Base-by-base conservation (phyloP, 2,113 vertebrate genomes). In the Merops nubicus region DNA sequence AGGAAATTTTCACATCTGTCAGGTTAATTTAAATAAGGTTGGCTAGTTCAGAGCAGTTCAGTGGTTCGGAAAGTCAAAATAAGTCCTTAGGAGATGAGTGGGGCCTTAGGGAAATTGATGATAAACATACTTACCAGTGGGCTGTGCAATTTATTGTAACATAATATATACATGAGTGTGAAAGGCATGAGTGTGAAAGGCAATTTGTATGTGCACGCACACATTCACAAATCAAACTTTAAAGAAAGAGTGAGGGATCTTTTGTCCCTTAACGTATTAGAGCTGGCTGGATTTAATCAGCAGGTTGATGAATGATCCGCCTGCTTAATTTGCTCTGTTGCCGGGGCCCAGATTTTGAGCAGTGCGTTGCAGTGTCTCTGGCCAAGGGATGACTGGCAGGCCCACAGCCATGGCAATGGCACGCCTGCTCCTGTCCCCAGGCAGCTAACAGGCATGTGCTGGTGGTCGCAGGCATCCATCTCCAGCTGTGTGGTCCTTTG, bases 41-140 rank as follows among this genome's bases (percentile, higher is more conserved):
- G 81, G 74, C 88, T 94, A 87, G 69, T 88, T 88, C 79, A 83
- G 86, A 96, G 68, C 85, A 74, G 82, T 85, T 93, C 81, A 94
- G 65, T 91, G 51, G 75, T 87, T 95, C 87, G 77, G 79, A 92
- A 95, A 93, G 83, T 36, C 72, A 72, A 90, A 94, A 19, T 75
- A 78, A 81, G 51, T 75, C 83, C 83, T 62, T 79, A 81, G 78
- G 72, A 87, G 79, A 88, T 1, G 28, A 91, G 70, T 25, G 26
- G 9, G 34, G 31, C 76, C 79, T 64, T 20, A 20, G 48, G 57
- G 69, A 94, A 86, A 56, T 18, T 7, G 26, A 79, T 31, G 36
- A 77, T 72, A 89, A 92, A 92, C 45, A 64, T 16, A 51, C 4
- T 78, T 56, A 47, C 12, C 68, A 84, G 76, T 5, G 3, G 57